Conservation (phyloP, 2,888 invertebrate species). For the Neuroscelio doddi region DNA sequence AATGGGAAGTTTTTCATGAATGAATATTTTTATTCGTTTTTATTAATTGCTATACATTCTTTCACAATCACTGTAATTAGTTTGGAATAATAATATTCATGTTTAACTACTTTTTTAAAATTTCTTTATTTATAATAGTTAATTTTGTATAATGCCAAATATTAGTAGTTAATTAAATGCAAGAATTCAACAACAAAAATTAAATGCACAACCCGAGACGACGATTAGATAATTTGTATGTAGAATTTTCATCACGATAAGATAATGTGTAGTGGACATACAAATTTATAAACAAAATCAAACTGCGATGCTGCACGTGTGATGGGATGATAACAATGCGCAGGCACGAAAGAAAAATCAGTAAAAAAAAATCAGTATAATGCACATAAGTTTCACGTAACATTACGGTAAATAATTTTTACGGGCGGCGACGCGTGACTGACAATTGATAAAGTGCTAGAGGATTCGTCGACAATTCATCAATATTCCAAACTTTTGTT, state of each 20-base stretch:
- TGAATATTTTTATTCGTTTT: conserved; percentile 9
- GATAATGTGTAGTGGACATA: conserved; percentile 11
- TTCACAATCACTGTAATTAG: too few species aligned
- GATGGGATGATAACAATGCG: conserved; percentile 37
- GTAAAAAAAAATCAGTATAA: conserved; percentile 29
- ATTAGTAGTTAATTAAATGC: too few species aligned
- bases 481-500: neutral
- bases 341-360: conserved; percentile 41
- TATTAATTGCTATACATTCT: too few species aligned
- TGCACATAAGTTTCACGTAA: conserved; percentile 41
- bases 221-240: conserved; percentile 16
- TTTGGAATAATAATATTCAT: too few species aligned
- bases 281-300: conserved; percentile 36
- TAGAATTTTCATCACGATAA: conserved; percentile 28
- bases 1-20: conserved; percentile 35
- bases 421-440: conserved; percentile 42
- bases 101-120: too few species aligned
- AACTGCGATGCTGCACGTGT: conserved; percentile 12
- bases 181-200: too few species aligned
- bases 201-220: too few species aligned
- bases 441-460: conserved; percentile 36
- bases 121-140: too few species aligned
- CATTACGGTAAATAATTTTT: conserved; percentile 41
- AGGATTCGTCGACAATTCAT: neutral
- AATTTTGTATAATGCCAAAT: too few species aligned